Evolutionary conservation across 1,140 invertebrate genomes (phyloP), one percentile per base, ranked within the genome.

Genomic region (Coboldia fuscipes): DNA sequence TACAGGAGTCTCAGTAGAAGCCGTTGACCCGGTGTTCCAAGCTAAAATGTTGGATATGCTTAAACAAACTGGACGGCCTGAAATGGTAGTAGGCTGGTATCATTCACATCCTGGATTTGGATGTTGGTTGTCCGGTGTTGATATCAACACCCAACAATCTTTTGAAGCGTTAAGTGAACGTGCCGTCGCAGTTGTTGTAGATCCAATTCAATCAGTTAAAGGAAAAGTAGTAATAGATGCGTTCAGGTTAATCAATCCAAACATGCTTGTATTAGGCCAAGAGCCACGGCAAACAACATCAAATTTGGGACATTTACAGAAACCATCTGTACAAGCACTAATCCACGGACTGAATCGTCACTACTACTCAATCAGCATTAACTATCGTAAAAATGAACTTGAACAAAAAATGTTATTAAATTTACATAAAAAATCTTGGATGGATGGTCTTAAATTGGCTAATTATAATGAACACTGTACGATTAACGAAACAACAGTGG

Each of bases 11-110:
- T 97, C 90, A 58, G 96, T 99, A 9, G 96, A 99, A 64, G 94
- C 96, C 23, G 94, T 99, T 2, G 96, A 99, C 67, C 94, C 94
- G 23, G 96, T 99, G 12, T 99, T 99, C 54, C 94, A 99, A 66
- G 93, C 96, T 15, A 97, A 97, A 63, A 99, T 99, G 96, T 83
- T 99, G 61, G 96, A 99, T 48, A 99, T 99, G 96, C 61, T 99
- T 27, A 90, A 94, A 54, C 93, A 98, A 62, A 98, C 94, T 39
- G 96, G 94, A 2, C 62, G 92, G 35, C 96, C 96, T 5, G 96
- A 99, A 64, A 98, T 98, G 94, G 96, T 98, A 10, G 94, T 99
- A 30, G 94, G 94, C 30, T 98, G 94, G 94, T 98, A 98, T 48
- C 94, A 99, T 50, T 97, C 92, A 31, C 94, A 98, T 75, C 94